Evolutionary conservation across 2,797 vertebrate species (phyloP).

Genomic region (Rhynchotus rufescens): DNA sequence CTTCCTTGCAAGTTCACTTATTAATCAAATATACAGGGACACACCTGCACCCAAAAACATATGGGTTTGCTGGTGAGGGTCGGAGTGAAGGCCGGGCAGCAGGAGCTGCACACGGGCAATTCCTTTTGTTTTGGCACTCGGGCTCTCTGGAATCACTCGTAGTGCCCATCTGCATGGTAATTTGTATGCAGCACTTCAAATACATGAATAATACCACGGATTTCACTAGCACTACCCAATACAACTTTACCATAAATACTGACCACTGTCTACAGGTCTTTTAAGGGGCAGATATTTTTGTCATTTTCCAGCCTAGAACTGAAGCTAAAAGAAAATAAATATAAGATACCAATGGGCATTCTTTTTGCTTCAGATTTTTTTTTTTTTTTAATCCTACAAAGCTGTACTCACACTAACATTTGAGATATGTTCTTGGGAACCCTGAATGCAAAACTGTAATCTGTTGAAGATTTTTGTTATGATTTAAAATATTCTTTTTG

Average conservation of each 20-base stretch:
- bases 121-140: background rate
- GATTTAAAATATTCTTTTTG: background rate
- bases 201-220: background rate
- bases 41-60: background rate
- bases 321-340: background rate
- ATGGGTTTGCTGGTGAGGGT: background rate
- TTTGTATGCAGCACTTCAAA: background rate
- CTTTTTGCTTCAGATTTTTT: background rate
- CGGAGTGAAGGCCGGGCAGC: background rate
- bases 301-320: background rate
- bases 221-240: background rate
- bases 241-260: background rate
- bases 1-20: background rate
- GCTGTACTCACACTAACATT: background rate
- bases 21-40: background rate
- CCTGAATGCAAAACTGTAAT: background rate
- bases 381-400: fast-evolving
- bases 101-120: background rate
- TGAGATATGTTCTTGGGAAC: background rate
- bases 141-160: background rate
- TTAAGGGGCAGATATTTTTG: background rate
- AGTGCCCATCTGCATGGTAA: background rate
- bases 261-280: background rate
- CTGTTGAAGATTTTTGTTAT: no score
- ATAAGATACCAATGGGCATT: background rate